A percentile compares a stretch with the other conserved stretches of the same genome.
Evolutionary conservation across 2,888 invertebrate species (phyloP).

Genomic region (Girardia tigrina): DNA sequence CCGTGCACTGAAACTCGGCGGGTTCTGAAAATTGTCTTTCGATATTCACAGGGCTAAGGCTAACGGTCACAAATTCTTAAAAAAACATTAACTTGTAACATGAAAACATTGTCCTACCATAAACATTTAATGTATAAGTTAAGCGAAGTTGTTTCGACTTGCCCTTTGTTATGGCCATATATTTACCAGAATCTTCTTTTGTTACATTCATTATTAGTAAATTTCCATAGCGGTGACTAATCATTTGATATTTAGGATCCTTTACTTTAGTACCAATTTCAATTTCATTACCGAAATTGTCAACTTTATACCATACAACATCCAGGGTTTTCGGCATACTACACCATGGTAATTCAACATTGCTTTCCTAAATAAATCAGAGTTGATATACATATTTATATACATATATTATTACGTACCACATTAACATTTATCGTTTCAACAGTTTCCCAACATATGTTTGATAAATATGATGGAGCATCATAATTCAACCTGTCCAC

Average conservation of each 20-base stretch:
- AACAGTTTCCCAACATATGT: neutral
- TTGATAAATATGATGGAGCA: neutral
- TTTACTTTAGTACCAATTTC: neutral
- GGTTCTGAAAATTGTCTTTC: neutral
- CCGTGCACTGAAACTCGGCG: neutral
- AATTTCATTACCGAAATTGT: neutral
- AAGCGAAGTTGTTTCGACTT: neutral
- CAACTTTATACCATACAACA: neutral
- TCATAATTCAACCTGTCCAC: neutral
- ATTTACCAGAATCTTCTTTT: neutral
- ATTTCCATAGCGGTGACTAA: neutral
- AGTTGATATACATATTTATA: neutral
- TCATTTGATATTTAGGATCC: neutral
- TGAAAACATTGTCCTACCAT: neutral
- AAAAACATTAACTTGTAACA: neutral
- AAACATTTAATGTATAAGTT: neutral
- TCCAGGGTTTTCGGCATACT: neutral
- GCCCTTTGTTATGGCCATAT: neutral
- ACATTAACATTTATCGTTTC: neutral
- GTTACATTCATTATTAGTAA: constrained; percentile 2
- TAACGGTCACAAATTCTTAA: neutral
- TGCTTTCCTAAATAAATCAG: neutral
- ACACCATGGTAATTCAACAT: constrained; percentile 11
- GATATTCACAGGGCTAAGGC: neutral
- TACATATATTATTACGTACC: neutral